Percentiles rank a stretch among this genome's conserved stretches.
Conservation (phyloP, 2,888 invertebrate genomes). For the Nesidiocoris tenuis region DNA sequence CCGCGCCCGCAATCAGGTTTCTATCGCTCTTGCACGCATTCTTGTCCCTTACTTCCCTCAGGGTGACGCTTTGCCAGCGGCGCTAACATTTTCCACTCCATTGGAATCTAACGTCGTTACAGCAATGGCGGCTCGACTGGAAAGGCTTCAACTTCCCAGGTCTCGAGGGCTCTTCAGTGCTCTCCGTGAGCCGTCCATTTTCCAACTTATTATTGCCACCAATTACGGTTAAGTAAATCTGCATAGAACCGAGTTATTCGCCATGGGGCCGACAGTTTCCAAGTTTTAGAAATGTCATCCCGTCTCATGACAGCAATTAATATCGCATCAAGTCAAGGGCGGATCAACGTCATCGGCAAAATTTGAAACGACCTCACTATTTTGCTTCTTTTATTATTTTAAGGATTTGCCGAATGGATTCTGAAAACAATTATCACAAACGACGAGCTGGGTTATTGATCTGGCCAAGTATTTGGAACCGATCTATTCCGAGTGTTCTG, state of each 20-base stretch:
- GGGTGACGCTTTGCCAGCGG: background rate
- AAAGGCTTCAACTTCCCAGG: background rate
- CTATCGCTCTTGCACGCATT: constrained; percentile 1
- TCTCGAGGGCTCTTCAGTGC: background rate
- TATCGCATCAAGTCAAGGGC: no score
- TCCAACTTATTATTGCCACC: constrained; percentile 8
- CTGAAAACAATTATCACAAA: no score
- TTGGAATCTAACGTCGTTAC: constrained; percentile 39
- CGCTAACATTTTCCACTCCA: constrained; percentile 38
- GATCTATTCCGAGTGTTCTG: background rate
- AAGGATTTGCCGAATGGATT: no score
- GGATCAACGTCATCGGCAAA: no score
- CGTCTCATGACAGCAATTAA: no score
- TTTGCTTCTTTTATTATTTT: no score
- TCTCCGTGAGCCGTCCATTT: background rate
- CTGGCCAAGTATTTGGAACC: background rate
- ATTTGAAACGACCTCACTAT: no score
- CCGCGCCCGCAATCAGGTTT: background rate
- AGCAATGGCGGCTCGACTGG: constrained; percentile 6
- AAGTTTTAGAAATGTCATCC: no score
- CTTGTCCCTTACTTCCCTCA: background rate
- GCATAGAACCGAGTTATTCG: constrained; percentile 1
- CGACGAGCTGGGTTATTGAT: no score
- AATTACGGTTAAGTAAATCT: constrained; percentile 7
- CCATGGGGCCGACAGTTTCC: no score